These are phyloP conservation scores for Melopsittacus undulatus DNA, from an alignment of 2,797 vertebrate genomes.

Conservation along the genomic window DNA sequence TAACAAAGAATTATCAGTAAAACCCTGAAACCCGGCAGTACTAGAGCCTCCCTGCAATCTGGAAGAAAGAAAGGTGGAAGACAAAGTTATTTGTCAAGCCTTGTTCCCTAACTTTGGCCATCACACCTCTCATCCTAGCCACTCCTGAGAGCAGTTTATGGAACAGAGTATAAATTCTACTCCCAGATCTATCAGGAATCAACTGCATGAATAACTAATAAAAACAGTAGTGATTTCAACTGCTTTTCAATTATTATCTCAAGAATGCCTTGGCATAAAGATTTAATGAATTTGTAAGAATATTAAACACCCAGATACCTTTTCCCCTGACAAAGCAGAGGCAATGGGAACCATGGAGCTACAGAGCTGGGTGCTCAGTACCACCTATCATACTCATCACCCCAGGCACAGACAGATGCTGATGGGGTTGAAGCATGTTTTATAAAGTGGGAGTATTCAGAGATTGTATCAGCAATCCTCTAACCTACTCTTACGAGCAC, in stretches of 20 bases:
- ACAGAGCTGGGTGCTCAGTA: not conserved
- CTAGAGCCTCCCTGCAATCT: not conserved
- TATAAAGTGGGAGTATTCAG: not conserved
- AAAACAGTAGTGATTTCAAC: not conserved
- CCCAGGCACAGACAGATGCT: slow-evolving; percentile 9
- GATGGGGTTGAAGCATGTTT: not conserved
- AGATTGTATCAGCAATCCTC: slow-evolving; percentile 39
- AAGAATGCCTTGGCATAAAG: not conserved
- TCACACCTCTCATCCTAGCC: not conserved
- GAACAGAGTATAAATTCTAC: not conserved
- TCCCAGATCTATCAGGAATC: not conserved
- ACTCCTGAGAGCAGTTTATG: not conserved
- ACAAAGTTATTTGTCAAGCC: not conserved
- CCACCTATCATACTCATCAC: slow-evolving; percentile 5
- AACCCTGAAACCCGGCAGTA: not conserved
- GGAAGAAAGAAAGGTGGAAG: not conserved
- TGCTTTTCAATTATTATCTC: not conserved
- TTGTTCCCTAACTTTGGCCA: not conserved
- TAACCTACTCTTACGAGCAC: not conserved
- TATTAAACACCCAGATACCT: not conserved
- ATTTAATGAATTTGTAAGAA: not conserved
- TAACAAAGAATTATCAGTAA: not conserved
- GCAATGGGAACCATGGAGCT: not conserved
- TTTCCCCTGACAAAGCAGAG: not conserved
- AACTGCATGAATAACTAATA: not conserved